phyloP scores from a whole-genome alignment of 2,888 invertebrate genomes.

The Choreutis nemorana region DNA sequence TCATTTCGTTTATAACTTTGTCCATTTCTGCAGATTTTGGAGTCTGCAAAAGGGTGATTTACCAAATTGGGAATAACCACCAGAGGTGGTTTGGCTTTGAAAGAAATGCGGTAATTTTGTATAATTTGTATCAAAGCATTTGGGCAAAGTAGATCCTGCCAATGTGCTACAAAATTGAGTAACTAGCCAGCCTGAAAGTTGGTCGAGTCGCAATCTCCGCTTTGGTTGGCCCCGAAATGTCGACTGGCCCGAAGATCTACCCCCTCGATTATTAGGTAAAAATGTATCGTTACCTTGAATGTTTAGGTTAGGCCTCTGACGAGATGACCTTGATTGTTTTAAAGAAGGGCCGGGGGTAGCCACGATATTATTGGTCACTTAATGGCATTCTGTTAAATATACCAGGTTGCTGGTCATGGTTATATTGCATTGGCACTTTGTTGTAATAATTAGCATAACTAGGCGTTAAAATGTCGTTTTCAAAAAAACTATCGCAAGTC shows the following conservation, averaged over 20 bases:
- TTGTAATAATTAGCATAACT: background rate
- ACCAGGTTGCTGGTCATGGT: background rate
- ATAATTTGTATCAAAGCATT: slow-evolving; percentile 5
- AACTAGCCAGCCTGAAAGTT: background rate
- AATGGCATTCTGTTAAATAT: background rate
- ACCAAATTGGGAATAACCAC: background rate
- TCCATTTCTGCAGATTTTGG: background rate
- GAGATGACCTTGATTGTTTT: background rate
- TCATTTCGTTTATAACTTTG: no score
- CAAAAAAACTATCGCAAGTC: background rate
- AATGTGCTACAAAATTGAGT: no score
- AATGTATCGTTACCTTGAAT: background rate
- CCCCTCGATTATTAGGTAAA: background rate
- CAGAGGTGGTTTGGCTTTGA: slow-evolving; percentile 5
- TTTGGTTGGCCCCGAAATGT: background rate
- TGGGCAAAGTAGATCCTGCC: no score
- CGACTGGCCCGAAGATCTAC: background rate
- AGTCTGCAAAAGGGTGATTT: slow-evolving; percentile 1
- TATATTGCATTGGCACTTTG: background rate
- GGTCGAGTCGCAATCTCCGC: background rate
- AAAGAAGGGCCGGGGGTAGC: background rate
- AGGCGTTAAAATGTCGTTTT: background rate
- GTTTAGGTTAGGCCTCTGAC: background rate
- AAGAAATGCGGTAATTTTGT: slow-evolving; percentile 7
- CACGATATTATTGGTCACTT: no score